Conservation (phyloP, 2,888 invertebrate species). For the Tribolium freemani region DNA sequence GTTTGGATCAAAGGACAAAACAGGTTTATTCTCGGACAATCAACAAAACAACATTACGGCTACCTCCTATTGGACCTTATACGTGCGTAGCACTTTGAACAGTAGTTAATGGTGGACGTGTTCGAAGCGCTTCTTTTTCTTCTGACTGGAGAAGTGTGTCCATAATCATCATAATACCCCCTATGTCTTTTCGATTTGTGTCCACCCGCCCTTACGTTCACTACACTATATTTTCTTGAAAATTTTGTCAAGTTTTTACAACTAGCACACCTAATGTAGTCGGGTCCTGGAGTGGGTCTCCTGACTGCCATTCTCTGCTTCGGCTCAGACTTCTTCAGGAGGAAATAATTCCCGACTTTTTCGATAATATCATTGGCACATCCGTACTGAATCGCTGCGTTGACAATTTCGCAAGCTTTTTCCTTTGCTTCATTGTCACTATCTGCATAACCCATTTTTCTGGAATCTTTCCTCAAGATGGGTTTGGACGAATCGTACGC, state of each 20-base stretch:
- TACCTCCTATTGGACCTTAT: constrained; percentile 6
- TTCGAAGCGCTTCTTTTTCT: constrained; percentile 7
- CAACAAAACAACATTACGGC: not conserved
- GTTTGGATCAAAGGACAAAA: not conserved
- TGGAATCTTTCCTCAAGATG: constrained; percentile 10
- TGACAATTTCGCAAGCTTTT: constrained; percentile 51
- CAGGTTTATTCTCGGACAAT: too few species aligned
- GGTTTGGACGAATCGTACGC: constrained; percentile 1
- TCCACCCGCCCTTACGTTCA: not conserved
- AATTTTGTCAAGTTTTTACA: constrained; percentile 29
- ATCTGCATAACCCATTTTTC: not conserved
- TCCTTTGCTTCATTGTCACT: not conserved
- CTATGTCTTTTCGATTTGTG: not conserved
- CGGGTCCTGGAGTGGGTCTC: constrained; percentile 31
- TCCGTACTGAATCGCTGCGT: constrained; percentile 57
- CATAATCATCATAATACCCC: constrained; percentile 1
- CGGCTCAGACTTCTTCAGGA: constrained; percentile 43
- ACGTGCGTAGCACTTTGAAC: constrained; percentile 21
- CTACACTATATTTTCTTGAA: not conserved
- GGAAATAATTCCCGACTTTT: constrained; percentile 54
- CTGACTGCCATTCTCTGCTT: not conserved
- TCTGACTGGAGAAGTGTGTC: not conserved
- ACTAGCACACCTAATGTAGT: constrained; percentile 15
- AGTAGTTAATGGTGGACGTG: constrained; percentile 8
- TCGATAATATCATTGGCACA: constrained; percentile 55